Evolutionary conservation across 2,888 invertebrate species (phyloP).

Genomic region (Penaeus monodon): DNA sequence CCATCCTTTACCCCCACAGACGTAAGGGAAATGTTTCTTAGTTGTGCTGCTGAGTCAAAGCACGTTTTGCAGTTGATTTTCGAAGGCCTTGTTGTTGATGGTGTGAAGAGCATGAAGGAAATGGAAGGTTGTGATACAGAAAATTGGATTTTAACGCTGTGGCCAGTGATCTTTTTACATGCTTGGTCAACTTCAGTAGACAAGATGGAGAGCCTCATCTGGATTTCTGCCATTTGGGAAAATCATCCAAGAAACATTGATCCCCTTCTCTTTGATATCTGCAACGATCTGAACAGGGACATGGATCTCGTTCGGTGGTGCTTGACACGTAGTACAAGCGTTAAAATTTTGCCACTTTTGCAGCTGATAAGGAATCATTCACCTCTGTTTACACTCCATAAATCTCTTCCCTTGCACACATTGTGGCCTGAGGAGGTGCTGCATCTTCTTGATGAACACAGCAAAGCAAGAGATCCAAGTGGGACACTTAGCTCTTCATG

Average conservation of each 20-base stretch:
- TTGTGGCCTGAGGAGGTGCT: constrained; percentile 38
- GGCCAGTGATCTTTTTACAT: constrained; percentile 41
- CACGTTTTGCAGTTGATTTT: constrained; percentile 40
- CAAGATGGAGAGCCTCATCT: constrained; percentile 1
- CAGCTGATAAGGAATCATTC: constrained; percentile 49
- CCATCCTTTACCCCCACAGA: constrained; percentile 16
- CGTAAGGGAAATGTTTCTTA: constrained; percentile 31
- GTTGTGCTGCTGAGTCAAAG: constrained; percentile 20
- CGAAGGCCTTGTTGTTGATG: constrained; percentile 9
- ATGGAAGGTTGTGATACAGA: constrained; percentile 6
- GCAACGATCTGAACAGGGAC: constrained; percentile 30
- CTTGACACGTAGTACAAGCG: constrained; percentile 29
- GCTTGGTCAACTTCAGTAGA: constrained; percentile 26
- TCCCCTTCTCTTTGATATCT: constrained; percentile 31
- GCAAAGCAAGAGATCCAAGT: constrained; percentile 38
- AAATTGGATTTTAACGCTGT: constrained; percentile 37
- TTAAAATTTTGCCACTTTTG: constrained; percentile 34
- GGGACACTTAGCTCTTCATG: constrained; percentile 19
- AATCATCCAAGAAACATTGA: constrained; percentile 19
- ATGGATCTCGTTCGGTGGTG: constrained; percentile 44
- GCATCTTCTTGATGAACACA: constrained; percentile 43
- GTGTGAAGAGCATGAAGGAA: constrained; percentile 17
- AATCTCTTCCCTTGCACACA: constrained; percentile 33
- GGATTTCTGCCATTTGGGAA: constrained; percentile 22
- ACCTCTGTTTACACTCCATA: constrained; percentile 44